Percentiles rank a stretch among this genome's conserved stretches.
These are phyloP conservation scores for Penaeus japonicus DNA, from an alignment of 1,140 invertebrate species.

Conservation along the genomic window DNA sequence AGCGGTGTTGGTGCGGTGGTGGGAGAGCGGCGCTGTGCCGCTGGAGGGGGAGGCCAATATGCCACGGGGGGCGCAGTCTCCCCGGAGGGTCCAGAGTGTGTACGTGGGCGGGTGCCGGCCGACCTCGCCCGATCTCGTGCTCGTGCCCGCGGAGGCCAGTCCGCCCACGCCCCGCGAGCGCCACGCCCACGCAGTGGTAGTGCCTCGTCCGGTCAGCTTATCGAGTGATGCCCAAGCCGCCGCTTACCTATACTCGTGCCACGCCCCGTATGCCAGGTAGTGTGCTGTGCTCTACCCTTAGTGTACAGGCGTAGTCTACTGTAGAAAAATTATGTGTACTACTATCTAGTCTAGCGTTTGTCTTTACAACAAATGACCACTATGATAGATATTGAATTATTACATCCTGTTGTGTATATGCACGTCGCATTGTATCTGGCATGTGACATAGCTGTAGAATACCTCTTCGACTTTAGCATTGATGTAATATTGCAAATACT, in stretches of 20 bases:
- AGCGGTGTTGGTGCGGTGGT: background rate
- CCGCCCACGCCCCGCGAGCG: conserved; percentile 32
- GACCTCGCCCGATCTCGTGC: conserved; percentile 11
- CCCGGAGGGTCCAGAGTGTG: conserved; percentile 17
- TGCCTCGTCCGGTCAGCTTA: conserved; percentile 14
- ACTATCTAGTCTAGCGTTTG: too few relatives aligned
- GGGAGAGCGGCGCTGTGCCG: background rate
- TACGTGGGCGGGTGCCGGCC: background rate
- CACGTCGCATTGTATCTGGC: too few relatives aligned
- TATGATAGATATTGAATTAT: too few relatives aligned
- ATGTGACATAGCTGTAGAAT: too few relatives aligned
- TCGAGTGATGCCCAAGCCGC: conserved; percentile 19
- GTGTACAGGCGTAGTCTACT: too few relatives aligned
- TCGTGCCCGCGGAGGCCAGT: conserved; percentile 10
- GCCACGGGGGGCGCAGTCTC: conserved; percentile 30
- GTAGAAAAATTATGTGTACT: too few relatives aligned
- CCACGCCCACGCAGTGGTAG: conserved; percentile 3
- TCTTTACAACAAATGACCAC: too few relatives aligned
- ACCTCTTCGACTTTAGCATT: too few relatives aligned
- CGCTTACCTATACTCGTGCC: conserved; percentile 33
- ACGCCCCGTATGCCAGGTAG: conserved; percentile 35
- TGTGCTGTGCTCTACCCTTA: too few relatives aligned
- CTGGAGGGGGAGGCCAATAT: background rate
- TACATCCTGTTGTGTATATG: too few relatives aligned
- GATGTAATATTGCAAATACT: too few relatives aligned